Evolutionary conservation across 1,140 invertebrate species (phyloP).

Genomic region (Drepana arcuata): DNA sequence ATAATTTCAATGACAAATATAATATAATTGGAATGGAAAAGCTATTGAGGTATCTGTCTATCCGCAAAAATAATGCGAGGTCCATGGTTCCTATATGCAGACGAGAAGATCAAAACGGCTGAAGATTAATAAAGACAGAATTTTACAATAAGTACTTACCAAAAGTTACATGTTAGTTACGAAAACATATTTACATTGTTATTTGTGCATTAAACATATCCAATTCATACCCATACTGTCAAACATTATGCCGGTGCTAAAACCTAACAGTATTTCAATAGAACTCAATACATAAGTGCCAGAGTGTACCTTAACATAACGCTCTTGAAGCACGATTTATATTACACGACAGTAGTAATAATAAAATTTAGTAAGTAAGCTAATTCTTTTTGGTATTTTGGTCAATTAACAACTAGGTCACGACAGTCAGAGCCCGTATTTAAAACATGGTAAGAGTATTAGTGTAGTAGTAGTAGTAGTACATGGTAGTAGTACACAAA

Average conservation of each 20-base stretch:
- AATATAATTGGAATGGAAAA: constrained; percentile 38
- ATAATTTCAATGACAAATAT: constrained; percentile 19
- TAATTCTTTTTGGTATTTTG: constrained; percentile 33
- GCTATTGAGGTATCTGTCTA: constrained; percentile 25
- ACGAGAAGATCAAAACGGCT: constrained; percentile 4
- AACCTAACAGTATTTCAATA: too few species aligned
- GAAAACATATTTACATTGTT: too few species aligned
- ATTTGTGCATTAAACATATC: too few species aligned
- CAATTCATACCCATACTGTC: too few species aligned
- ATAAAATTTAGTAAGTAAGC: too few species aligned
- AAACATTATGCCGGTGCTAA: too few species aligned
- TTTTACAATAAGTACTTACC: constrained; percentile 12
- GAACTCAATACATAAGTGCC: too few species aligned
- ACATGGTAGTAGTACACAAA: background rate
- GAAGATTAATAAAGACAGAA: background rate
- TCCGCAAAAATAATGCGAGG: constrained; percentile 26
- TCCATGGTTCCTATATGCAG: constrained; percentile 20
- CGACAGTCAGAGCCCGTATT: constrained; percentile 48
- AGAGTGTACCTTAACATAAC: too few species aligned
- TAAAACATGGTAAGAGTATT: background rate
- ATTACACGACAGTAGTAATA: too few species aligned
- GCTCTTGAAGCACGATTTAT: too few species aligned
- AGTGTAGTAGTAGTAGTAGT: background rate
- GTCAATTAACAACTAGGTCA: constrained; percentile 46
- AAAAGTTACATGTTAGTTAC: too few species aligned